Evolutionary conservation across 2,797 vertebrate species (phyloP).

Genomic region (Pristis pectinata): DNA sequence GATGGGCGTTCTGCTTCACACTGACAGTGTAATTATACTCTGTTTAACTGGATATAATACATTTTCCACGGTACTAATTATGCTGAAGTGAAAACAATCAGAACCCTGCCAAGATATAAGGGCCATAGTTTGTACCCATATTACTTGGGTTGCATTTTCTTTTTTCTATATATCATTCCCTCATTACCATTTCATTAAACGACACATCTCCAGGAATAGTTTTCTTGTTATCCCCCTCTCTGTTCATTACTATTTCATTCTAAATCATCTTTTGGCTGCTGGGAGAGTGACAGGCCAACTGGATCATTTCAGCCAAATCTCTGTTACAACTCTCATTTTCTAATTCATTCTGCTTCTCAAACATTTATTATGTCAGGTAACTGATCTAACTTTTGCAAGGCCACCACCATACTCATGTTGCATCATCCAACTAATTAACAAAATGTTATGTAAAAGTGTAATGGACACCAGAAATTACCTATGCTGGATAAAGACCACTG

Average conservation of each 20-base stretch:
- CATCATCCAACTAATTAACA: neutral
- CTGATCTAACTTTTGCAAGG: neutral
- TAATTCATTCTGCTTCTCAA: neutral
- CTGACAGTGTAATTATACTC: slow-evolving; percentile 61
- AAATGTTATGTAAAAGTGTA: neutral
- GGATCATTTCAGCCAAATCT: neutral
- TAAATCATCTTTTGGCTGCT: neutral
- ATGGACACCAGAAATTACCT: neutral
- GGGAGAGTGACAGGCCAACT: neutral
- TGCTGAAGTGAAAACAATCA: slow-evolving; percentile 71
- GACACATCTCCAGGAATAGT: neutral
- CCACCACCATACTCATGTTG: neutral
- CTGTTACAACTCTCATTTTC: neutral
- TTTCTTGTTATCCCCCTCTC: slow-evolving; percentile 39
- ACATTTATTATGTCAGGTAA: neutral
- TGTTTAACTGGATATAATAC: slow-evolving; percentile 79
- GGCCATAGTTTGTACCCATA: neutral
- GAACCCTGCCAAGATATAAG: slow-evolving; percentile 1
- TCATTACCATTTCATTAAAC: neutral
- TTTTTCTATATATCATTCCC: neutral
- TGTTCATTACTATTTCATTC: slow-evolving; percentile 19
- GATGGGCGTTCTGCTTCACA: neutral
- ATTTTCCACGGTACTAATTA: slow-evolving; percentile 87
- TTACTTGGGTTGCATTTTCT: slow-evolving; percentile 11
- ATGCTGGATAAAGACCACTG: neutral